Conservation (phyloP, 2,113 vertebrate species). For the Cairina moschata region DNA sequence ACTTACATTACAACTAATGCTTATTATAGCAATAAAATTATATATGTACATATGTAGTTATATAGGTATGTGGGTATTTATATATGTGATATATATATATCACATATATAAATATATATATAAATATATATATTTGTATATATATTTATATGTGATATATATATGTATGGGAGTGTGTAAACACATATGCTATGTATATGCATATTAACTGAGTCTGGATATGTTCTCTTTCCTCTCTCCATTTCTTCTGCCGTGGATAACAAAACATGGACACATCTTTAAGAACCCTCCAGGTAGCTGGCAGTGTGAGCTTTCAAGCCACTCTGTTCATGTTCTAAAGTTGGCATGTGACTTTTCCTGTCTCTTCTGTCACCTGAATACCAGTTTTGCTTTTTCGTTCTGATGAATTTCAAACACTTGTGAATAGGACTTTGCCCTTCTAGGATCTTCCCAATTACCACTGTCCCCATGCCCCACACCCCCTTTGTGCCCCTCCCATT, state of each 20-base stretch:
- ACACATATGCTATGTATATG: too few species aligned
- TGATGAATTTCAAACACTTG: conserved; percentile 47
- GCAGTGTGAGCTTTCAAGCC: conserved; percentile 40
- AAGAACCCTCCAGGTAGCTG: conserved; percentile 46
- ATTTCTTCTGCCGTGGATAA: conserved; percentile 32
- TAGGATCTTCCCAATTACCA: conserved; percentile 54
- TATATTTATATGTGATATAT: too few species aligned
- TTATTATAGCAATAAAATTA: neutral
- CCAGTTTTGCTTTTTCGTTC: conserved; percentile 34
- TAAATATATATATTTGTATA: too few species aligned
- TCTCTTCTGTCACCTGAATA: conserved; percentile 51
- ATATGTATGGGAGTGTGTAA: neutral
- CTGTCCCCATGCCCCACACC: neutral
- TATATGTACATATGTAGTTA: neutral
- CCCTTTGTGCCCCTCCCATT: conserved; percentile 19
- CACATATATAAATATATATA: too few species aligned
- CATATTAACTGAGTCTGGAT: neutral
- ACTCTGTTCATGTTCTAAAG: conserved; percentile 32
- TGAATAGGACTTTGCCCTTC: conserved; percentile 47
- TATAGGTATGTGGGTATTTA: too few species aligned
- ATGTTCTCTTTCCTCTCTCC: neutral
- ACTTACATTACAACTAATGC: neutral
- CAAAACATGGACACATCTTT: conserved; percentile 23
- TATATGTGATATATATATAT: too few species aligned
- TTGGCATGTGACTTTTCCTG: conserved; percentile 26